A percentile compares a stretch with the other conserved stretches of the same genome.
phyloP scores from a whole-genome alignment of 2,888 invertebrate species.

The Ophion slaviceki region DNA sequence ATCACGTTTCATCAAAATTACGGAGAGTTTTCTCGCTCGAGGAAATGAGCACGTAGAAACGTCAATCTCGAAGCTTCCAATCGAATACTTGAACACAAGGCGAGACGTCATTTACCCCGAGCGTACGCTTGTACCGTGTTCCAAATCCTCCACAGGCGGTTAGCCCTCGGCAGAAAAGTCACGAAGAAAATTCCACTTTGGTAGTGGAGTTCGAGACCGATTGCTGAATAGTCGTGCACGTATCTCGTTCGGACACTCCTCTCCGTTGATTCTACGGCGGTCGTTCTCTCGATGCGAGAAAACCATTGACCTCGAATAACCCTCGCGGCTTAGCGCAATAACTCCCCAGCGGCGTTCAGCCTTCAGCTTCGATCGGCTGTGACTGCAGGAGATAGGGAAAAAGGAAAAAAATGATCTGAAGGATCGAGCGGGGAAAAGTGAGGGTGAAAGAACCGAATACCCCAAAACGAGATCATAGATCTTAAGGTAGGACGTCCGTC shows the following conservation, averaged over 20 bases:
- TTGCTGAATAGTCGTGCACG: slow-evolving; percentile 24
- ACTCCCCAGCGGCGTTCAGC: slow-evolving; percentile 44
- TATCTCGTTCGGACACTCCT: slow-evolving; percentile 26
- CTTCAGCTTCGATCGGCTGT: slow-evolving; percentile 33
- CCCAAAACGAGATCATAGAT: background rate
- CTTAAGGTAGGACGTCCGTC: background rate
- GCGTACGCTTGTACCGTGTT: background rate
- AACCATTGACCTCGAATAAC: slow-evolving; percentile 57
- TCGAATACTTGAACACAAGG: slow-evolving; percentile 38
- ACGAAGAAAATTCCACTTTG: slow-evolving; percentile 35
- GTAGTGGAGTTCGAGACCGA: slow-evolving; percentile 45
- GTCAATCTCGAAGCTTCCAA: slow-evolving; percentile 24
- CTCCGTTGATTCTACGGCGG: slow-evolving; percentile 4
- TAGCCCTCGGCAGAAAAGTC: slow-evolving; percentile 4
- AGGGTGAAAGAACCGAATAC: background rate
- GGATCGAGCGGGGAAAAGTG: slow-evolving; percentile 14
- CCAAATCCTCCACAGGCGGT: background rate
- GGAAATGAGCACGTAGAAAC: slow-evolving; percentile 1
- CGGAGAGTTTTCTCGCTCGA: background rate
- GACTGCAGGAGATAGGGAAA: slow-evolving; percentile 19
- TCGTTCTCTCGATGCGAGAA: slow-evolving; percentile 35
- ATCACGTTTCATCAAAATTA: background rate
- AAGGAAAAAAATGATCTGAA: slow-evolving; percentile 3
- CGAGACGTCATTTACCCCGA: slow-evolving; percentile 24
- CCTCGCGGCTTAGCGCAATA: slow-evolving; percentile 44